Percentiles rank a stretch among this genome's conserved stretches.
Evolutionary conservation across 2,113 vertebrate genomes (phyloP).

Genomic region (Raja brachyura): DNA sequence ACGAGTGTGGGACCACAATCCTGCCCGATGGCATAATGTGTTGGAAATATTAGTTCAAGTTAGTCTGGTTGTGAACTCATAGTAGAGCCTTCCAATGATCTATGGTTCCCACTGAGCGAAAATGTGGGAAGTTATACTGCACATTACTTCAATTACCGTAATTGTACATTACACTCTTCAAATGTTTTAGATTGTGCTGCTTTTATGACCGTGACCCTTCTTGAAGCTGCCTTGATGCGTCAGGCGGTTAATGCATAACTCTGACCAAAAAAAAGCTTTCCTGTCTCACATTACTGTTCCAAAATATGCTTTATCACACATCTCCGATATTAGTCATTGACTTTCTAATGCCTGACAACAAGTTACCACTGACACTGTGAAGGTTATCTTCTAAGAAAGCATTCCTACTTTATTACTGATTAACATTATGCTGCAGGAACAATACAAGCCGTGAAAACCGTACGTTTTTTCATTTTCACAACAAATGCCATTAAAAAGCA

Average conservation of each 20-base stretch:
- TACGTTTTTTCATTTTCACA: constrained; percentile 1
- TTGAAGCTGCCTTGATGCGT: background rate
- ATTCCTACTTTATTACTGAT: background rate
- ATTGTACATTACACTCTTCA: background rate
- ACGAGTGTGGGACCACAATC: too few relatives aligned
- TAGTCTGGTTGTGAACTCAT: background rate
- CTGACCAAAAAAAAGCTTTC: background rate
- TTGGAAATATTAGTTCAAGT: background rate
- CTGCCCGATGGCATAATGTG: too few relatives aligned
- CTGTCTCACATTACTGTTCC: background rate
- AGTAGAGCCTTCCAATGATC: background rate
- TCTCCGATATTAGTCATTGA: background rate
- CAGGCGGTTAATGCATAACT: background rate
- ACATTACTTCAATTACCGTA: background rate
- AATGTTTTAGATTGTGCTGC: background rate
- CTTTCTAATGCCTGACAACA: background rate
- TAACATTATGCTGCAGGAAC: background rate
- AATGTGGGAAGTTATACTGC: background rate
- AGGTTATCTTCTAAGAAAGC: background rate
- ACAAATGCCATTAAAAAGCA: background rate
- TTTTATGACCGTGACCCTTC: background rate
- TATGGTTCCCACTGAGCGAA: background rate
- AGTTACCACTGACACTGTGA: background rate
- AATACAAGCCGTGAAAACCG: background rate
- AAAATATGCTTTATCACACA: background rate